Conservation (phyloP, 2,888 invertebrate genomes). For the Andrena dorsata region DNA sequence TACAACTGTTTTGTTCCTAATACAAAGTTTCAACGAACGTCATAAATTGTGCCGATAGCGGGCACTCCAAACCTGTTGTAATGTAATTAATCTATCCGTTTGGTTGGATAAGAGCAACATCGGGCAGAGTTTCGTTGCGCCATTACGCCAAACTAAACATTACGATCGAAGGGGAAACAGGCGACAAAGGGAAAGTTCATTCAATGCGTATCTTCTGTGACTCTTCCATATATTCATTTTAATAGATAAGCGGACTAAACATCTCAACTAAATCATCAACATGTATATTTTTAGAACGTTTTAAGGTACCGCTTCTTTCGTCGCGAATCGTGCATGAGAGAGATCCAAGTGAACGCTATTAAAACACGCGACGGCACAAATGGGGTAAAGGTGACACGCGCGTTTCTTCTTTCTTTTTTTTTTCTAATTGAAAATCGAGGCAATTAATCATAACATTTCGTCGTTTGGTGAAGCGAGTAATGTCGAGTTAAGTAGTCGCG, state of each 20-base stretch:
- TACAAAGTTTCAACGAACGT: neutral
- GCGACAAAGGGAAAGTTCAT: neutral
- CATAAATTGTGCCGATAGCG: neutral
- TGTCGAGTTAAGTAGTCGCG: neutral
- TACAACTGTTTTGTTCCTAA: neutral
- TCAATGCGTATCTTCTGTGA: neutral
- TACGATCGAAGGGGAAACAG: neutral
- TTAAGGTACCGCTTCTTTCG: constrained; percentile 3
- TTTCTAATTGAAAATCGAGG: neutral
- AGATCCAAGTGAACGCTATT: neutral
- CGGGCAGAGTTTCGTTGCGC: neutral
- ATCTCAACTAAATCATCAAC: neutral
- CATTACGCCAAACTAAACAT: neutral
- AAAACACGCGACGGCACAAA: neutral
- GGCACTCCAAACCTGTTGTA: neutral
- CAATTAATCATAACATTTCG: neutral
- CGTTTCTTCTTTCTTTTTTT: neutral
- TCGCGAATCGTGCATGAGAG: neutral
- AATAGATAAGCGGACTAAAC: neutral
- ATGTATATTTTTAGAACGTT: constrained; percentile 28
- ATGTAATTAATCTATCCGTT: neutral
- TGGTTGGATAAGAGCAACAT: neutral
- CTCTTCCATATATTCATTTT: constrained; percentile 26
- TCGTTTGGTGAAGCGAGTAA: too few species aligned
- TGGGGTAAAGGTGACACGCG: neutral